These are phyloP conservation scores for Empis livida DNA, from an alignment of 2,888 invertebrate species.

Conservation along the genomic window DNA sequence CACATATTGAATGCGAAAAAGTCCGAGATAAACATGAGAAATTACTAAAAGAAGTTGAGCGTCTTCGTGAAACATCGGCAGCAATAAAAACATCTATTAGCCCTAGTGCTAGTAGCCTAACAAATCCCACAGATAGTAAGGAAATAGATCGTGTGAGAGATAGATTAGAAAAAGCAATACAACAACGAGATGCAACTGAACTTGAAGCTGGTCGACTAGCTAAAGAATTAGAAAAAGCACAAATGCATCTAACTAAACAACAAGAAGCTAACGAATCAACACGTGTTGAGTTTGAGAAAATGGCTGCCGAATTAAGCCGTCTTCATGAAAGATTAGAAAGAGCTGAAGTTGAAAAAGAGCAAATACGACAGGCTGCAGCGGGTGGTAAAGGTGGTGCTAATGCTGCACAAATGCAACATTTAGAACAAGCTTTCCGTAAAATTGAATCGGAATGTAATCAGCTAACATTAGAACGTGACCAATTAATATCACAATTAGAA, in stretches of 20 bases:
- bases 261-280: conserved; percentile 72
- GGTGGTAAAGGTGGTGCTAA: conserved; percentile 43
- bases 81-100: conserved; percentile 33
- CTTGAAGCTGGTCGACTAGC: conserved; percentile 72
- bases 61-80: conserved; percentile 40
- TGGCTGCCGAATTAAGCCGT: conserved; percentile 67
- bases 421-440: conserved; percentile 75
- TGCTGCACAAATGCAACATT: conserved; percentile 65
- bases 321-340: conserved; percentile 70
- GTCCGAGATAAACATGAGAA: conserved; percentile 77
- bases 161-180: conserved; percentile 71
- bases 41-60: conserved; percentile 49
- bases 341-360: conserved; percentile 62
- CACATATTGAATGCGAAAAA: conserved; percentile 81
- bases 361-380: conserved; percentile 55
- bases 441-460: conserved; percentile 77
- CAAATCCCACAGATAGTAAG: conserved; percentile 48
- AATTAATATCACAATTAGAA: conserved; percentile 76
- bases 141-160: conserved; percentile 77
- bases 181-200: conserved; percentile 63
- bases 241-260: conserved; percentile 69
- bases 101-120: conserved; percentile 37
- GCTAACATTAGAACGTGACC: conserved; percentile 68
- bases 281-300: conserved; percentile 72
- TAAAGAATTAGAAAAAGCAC: conserved; percentile 75